Evolutionary conservation across 2,797 vertebrate species (phyloP).

Genomic region (Enteromius paludinosus): DNA sequence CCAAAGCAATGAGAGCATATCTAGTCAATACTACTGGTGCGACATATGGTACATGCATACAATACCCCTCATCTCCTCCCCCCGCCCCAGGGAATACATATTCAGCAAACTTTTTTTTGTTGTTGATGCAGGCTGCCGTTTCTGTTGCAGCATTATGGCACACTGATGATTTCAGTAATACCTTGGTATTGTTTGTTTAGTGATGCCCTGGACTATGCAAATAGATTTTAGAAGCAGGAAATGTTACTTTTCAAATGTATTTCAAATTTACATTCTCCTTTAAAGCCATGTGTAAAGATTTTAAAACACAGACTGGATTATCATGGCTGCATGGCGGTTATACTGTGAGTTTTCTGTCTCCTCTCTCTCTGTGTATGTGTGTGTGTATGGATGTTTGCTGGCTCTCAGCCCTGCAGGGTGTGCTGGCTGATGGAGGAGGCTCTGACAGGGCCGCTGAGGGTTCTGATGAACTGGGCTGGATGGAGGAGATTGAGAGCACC

Average conservation of each 20-base stretch:
- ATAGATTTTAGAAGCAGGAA: not conserved
- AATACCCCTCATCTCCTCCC: not conserved
- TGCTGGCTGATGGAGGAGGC: constrained; percentile 71
- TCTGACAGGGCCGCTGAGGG: constrained; percentile 69
- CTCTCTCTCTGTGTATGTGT: constrained; percentile 12
- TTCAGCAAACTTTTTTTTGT: not conserved
- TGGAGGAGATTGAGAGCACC: constrained; percentile 75
- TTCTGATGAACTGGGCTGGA: constrained; percentile 53
- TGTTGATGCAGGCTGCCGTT: not conserved
- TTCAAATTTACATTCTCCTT: not conserved
- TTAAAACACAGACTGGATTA: constrained; percentile 11
- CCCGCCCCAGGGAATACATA: not conserved
- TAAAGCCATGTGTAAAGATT: constrained; percentile 6
- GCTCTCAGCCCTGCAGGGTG: constrained; percentile 59
- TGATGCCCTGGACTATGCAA: not conserved
- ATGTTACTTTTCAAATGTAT: not conserved
- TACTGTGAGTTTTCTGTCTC: constrained; percentile 19
- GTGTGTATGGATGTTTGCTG: constrained; percentile 56
- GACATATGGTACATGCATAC: constrained; percentile 16
- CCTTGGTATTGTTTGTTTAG: not conserved
- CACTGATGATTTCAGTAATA: constrained; percentile 7
- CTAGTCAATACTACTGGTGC: constrained; percentile 24
- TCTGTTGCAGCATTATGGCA: not conserved
- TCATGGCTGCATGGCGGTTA: not conserved
- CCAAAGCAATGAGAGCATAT: constrained; percentile 23